These are phyloP conservation scores for Parazoanthus swiftii DNA, from an alignment of 92 coral and sea anemone species.

Conservation along the genomic window DNA sequence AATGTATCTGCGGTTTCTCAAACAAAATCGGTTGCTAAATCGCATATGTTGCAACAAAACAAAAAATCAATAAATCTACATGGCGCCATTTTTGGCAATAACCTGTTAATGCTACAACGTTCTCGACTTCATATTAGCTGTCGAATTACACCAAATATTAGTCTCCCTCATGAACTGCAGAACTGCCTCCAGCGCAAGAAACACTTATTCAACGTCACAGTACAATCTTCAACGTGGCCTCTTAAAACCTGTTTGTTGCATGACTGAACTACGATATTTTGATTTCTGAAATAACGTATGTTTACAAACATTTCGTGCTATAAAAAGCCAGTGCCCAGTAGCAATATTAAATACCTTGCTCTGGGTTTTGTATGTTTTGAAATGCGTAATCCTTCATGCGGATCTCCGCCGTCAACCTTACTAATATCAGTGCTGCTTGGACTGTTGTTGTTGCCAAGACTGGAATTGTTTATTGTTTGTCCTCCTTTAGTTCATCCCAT, in stretches of 20 bases:
- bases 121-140: background rate
- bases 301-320: constrained; percentile 9
- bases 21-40: background rate
- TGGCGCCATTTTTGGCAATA: background rate
- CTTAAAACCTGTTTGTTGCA: background rate
- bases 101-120: background rate
- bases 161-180: no score
- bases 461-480: background rate
- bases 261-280: background rate
- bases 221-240: background rate
- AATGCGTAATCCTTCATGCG: background rate
- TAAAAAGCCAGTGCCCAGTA: background rate
- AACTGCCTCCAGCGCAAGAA: background rate
- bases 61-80: background rate
- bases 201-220: no score
- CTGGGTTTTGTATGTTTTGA: background rate
- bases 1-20: constrained; percentile 9
- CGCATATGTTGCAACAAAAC: background rate
- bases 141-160: no score
- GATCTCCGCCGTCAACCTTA: background rate
- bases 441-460: background rate
- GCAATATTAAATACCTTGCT: background rate
- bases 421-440: no score
- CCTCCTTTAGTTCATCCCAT: background rate
- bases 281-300: background rate